Evolutionary conservation across 2,113 vertebrate genomes (phyloP).

Genomic region (Solenodon paradoxus): DNA sequence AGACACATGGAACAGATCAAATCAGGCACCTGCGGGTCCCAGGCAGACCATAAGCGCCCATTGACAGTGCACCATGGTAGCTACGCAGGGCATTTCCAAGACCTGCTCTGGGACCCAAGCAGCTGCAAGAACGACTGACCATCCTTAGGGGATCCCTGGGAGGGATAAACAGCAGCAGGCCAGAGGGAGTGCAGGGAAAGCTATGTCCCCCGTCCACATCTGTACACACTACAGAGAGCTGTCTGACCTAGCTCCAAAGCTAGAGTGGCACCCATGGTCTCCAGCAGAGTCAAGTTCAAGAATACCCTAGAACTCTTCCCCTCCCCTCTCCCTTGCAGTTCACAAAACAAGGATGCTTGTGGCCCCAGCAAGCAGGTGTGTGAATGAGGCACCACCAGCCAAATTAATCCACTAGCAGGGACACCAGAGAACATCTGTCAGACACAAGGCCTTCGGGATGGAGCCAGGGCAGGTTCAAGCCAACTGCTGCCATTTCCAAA

Average conservation of each 20-base stretch:
- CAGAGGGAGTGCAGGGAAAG: not conserved
- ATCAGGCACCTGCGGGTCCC: not conserved
- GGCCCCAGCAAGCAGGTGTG: not conserved
- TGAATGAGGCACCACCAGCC: not conserved
- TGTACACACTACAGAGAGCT: fast-evolving
- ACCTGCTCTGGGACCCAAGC: not conserved
- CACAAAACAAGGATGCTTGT: not conserved
- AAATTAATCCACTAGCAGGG: not conserved
- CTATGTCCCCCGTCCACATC: not conserved
- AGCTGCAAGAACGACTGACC: too few relatives aligned
- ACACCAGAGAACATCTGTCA: not conserved
- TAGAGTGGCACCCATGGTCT: not conserved
- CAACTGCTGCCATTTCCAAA: not conserved
- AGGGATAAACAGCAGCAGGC: not conserved
- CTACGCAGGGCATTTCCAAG: fast-evolving
- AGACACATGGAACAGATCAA: not conserved
- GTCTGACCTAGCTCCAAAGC: not conserved
- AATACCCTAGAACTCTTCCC: too few relatives aligned
- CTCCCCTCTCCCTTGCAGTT: not conserved
- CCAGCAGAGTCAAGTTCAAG: not conserved
- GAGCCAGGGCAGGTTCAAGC: not conserved
- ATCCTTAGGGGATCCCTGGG: not conserved
- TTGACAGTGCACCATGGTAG: not conserved
- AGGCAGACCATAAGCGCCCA: not conserved
- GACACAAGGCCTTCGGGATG: not conserved